Conservation (phyloP, 2,113 vertebrate species). For the Lagenorhynchus albirostris region DNA sequence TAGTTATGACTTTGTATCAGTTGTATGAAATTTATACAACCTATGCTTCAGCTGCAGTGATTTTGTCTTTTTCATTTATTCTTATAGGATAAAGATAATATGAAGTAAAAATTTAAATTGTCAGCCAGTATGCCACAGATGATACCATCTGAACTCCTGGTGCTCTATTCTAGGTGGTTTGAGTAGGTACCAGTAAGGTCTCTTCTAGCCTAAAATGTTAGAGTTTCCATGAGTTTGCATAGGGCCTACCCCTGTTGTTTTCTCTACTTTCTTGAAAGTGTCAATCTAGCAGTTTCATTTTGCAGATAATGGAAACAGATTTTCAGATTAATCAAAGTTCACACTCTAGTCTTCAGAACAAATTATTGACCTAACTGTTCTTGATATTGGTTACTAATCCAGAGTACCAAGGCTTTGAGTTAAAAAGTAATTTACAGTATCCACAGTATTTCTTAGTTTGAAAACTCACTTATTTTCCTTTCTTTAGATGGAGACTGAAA, state of each 20-base stretch:
- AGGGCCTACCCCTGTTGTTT: not conserved
- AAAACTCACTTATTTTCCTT: not conserved
- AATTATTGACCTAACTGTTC: not conserved
- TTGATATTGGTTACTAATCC: not conserved
- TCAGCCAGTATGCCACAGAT: not conserved
- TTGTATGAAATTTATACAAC: not conserved
- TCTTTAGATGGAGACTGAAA: not conserved
- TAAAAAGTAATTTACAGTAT: not conserved
- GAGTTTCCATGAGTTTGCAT: not conserved
- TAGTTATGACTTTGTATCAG: not conserved
- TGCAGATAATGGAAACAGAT: not conserved
- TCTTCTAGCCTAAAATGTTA: not conserved
- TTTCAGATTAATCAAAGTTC: not conserved
- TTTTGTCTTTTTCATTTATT: not conserved
- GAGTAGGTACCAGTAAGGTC: not conserved
- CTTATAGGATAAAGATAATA: not conserved
- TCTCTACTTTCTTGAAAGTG: not conserved
- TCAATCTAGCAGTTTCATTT: not conserved
- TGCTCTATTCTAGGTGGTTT: not conserved
- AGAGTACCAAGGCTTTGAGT: not conserved
- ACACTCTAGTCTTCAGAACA: not conserved
- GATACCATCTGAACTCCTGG: not conserved
- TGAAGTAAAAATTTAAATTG: not conserved
- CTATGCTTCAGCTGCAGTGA: not conserved
- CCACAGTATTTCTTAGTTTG: not conserved